Percentiles rank a stretch among this genome's conserved stretches.
These are phyloP conservation scores for Anguilla rostrata DNA, from an alignment of 2,113 vertebrate species.

Conservation along the genomic window DNA sequence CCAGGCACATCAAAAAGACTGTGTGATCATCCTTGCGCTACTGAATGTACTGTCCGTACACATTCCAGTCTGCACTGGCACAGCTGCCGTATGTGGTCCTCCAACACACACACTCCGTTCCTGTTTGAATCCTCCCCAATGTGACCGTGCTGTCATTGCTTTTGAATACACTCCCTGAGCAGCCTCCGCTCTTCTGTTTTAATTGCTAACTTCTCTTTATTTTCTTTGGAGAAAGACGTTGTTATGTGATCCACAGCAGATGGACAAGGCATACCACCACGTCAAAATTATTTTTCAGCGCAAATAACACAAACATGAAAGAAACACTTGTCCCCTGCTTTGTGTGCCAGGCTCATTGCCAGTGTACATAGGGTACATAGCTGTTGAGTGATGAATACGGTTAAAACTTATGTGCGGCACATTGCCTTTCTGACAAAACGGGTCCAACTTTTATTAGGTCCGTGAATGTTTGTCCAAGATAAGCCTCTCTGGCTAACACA, in stretches of 20 bases:
- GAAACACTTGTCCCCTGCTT: neutral
- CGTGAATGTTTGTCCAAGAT: neutral
- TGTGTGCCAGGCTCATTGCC: neutral
- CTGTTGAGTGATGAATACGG: neutral
- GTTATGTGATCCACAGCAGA: neutral
- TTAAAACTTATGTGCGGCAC: neutral
- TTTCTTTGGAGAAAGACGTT: neutral
- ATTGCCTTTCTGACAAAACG: neutral
- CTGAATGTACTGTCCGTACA: no score
- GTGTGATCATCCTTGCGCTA: no score
- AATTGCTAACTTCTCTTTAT: neutral
- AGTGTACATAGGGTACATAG: neutral
- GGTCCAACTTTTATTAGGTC: neutral
- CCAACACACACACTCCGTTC: neutral
- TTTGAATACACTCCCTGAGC: neutral
- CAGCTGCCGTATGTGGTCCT: neutral
- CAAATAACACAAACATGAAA: neutral
- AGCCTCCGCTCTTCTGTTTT: neutral
- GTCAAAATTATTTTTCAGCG: slow-evolving; percentile 2
- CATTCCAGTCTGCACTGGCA: no score
- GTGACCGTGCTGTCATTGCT: neutral
- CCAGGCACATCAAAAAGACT: neutral
- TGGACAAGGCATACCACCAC: neutral
- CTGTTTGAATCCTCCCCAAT: neutral
- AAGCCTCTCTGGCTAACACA: neutral